phyloP scores from a whole-genome alignment of 2,888 invertebrate genomes.

The Reticulitermes lucifugus region DNA sequence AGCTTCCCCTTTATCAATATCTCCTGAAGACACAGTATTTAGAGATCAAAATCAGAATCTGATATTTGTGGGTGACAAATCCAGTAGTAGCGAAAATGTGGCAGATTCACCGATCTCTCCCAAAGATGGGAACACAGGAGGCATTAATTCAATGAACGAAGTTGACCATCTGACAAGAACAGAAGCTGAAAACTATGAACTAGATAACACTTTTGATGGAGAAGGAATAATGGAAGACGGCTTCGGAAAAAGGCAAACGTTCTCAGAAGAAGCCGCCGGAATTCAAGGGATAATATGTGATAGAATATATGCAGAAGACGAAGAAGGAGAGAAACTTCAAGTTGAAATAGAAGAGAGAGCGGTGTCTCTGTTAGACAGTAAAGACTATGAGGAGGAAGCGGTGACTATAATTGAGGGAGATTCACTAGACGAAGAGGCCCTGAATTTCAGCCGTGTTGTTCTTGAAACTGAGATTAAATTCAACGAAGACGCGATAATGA shows the following conservation, averaged over 20 bases:
- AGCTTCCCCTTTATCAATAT: constrained; percentile 1
- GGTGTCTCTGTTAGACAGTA: not conserved
- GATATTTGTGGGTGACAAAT: not conserved
- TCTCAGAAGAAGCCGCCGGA: not conserved
- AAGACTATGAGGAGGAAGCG: not conserved
- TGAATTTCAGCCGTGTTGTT: constrained; percentile 68
- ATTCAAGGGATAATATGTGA: not conserved
- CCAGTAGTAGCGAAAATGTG: not conserved
- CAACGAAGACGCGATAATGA: constrained; percentile 82
- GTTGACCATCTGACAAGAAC: not conserved
- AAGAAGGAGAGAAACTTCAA: constrained; percentile 50
- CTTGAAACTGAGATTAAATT: constrained; percentile 87
- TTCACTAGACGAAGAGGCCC: constrained; percentile 40
- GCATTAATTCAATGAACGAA: not conserved
- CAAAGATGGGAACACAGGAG: not conserved
- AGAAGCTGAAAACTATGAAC: not conserved
- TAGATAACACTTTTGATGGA: not conserved
- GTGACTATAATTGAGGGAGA: constrained; percentile 32
- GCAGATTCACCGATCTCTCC: constrained; percentile 1
- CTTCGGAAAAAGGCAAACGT: not conserved
- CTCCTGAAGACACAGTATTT: constrained; percentile 23
- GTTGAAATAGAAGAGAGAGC: not conserved
- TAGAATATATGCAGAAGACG: constrained; percentile 51
- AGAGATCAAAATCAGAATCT: constrained; percentile 42
- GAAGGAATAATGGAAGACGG: not conserved